Evolutionary conservation across 92 coral and sea anemone genomes (phyloP).

Genomic region (Parazoanthus atlanticus): DNA sequence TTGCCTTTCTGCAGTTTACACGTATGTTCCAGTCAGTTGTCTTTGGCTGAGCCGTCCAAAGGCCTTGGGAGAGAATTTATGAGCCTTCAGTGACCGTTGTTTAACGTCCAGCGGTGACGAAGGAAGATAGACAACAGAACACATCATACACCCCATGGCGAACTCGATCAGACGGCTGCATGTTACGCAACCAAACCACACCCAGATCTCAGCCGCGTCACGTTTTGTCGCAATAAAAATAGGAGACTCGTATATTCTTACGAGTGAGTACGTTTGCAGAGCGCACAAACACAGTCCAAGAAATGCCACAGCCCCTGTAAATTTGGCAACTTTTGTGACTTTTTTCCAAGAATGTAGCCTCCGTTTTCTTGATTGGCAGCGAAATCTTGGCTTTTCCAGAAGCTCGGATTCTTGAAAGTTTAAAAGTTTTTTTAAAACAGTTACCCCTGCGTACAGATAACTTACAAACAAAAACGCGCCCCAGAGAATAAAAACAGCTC

Average conservation of each 20-base stretch:
- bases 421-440: slow-evolving; percentile 6
- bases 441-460: slow-evolving; percentile 28
- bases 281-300: slow-evolving; percentile 30
- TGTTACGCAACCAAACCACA: slow-evolving; percentile 1
- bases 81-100: background rate
- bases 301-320: slow-evolving; percentile 30
- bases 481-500: slow-evolving; percentile 27
- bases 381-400: background rate
- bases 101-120: background rate
- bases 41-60: background rate
- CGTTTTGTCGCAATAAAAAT: background rate
- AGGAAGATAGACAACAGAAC: slow-evolving; percentile 29
- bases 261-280: slow-evolving; percentile 17
- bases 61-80: background rate
- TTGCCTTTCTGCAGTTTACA: background rate
- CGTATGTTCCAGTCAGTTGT: background rate
- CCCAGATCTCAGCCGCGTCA: slow-evolving; percentile 27
- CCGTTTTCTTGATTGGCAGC: slow-evolving; percentile 7
- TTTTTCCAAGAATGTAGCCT: background rate
- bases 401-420: background rate
- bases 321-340: slow-evolving; percentile 22
- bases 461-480: slow-evolving; percentile 18
- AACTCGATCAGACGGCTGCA: slow-evolving; percentile 22
- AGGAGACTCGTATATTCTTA: slow-evolving; percentile 14
- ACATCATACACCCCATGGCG: slow-evolving; percentile 25